phyloP scores from a whole-genome alignment of 2,888 invertebrate species.

The Leptarthrus brevirostris region DNA sequence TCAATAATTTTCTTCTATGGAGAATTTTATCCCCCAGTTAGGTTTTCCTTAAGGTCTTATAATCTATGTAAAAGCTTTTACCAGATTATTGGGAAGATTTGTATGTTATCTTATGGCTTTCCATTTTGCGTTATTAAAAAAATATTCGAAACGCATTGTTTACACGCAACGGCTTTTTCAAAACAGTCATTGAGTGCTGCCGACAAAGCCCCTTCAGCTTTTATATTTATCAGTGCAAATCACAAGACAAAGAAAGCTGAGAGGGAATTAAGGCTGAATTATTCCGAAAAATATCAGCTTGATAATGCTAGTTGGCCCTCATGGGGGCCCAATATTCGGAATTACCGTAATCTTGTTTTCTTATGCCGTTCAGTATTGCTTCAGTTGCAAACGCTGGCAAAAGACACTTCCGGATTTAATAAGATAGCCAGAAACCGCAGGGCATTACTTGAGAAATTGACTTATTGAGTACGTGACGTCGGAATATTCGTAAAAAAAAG shows the following conservation, averaged over 20 bases:
- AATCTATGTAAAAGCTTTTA: conserved; percentile 16
- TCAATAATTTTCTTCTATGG: conserved; percentile 23
- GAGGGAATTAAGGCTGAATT: conserved; percentile 1
- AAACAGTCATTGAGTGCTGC: conserved; percentile 8
- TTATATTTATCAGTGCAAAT: conserved; percentile 12
- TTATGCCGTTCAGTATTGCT: neutral
- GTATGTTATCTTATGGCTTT: neutral
- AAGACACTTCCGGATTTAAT: conserved; percentile 34
- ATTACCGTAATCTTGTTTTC: conserved; percentile 18
- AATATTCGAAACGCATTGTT: neutral
- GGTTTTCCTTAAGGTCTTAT: neutral
- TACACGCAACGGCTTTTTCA: neutral
- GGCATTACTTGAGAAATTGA: conserved; percentile 37
- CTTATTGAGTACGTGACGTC: conserved; percentile 43
- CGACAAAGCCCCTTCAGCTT: conserved; percentile 15
- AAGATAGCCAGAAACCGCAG: conserved; percentile 37
- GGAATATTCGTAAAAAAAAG: neutral
- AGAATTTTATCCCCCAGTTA: conserved; percentile 12
- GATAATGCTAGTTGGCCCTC: conserved; percentile 2
- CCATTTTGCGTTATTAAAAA: conserved; percentile 1
- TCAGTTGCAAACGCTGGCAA: neutral
- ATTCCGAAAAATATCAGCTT: neutral
- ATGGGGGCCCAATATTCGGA: conserved; percentile 21
- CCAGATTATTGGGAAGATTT: neutral
- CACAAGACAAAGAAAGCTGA: neutral